These are phyloP conservation scores for Acheta domesticus DNA, from an alignment of 2,888 invertebrate species.

Conservation along the genomic window DNA sequence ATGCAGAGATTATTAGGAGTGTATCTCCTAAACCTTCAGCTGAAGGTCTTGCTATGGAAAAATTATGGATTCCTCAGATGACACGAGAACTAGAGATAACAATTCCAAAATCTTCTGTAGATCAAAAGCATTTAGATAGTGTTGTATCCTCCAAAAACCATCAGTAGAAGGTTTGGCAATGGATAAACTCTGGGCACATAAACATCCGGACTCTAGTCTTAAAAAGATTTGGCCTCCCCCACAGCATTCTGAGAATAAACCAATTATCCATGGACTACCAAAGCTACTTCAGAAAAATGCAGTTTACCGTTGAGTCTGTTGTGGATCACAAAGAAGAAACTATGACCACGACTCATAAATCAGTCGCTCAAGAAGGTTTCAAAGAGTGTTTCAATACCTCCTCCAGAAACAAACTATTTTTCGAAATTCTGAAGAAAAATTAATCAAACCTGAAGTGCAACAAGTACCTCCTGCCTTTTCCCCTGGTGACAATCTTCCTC, in stretches of 20 bases:
- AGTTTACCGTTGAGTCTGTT: neutral
- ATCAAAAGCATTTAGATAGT: neutral
- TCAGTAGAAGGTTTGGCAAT: constrained; percentile 63
- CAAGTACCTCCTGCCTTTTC: neutral
- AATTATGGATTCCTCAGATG: constrained; percentile 44
- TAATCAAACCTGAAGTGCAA: neutral
- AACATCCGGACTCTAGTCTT: constrained; percentile 48
- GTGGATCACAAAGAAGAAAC: neutral
- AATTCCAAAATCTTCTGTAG: constrained; percentile 29
- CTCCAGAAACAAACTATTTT: too few relatives aligned
- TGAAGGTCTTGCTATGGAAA: constrained; percentile 47
- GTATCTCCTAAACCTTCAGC: constrained; percentile 44
- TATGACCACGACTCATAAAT: neutral
- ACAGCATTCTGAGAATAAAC: constrained; percentile 42
- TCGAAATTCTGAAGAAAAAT: neutral
- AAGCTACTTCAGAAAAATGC: constrained; percentile 45
- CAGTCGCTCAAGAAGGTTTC: neutral
- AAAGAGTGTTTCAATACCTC: neutral
- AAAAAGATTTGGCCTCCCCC: constrained; percentile 55
- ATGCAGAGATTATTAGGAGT: neutral
- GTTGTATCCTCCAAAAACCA: constrained; percentile 50
- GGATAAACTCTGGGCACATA: constrained; percentile 66
- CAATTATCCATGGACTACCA: constrained; percentile 45
- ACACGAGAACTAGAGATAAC: constrained; percentile 34
- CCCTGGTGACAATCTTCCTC: neutral